Evolutionary conservation across 2,797 vertebrate species (phyloP), one percentile per base, ranked within the genome.

Genomic region (Dendrocincla fuliginosa): DNA sequence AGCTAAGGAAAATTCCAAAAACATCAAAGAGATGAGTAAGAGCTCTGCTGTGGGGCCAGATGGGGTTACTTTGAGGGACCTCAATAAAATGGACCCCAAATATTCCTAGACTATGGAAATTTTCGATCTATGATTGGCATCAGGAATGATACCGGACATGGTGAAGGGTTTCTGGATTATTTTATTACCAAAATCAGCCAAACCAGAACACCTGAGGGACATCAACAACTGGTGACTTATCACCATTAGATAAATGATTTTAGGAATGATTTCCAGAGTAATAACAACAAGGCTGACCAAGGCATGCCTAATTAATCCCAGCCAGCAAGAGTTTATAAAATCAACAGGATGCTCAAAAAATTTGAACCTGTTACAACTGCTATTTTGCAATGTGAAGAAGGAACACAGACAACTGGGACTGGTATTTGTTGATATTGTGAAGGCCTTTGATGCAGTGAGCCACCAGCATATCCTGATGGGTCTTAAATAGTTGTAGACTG

Each of bases 141-240:
- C 30, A 67, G 17, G 39, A 67, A 47, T 1, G 1, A 24, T 32
- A 16, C 5, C 2, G 5, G 9, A 39, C 14, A 41, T 32, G 16
- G 25, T 9, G 11, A 60, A 47, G 41, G 6, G 17, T 11, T 46
- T 49, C n/a, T 0, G 1, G 39, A 33, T 8, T 6, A 1, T 22
- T 53, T 60, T 35, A 33, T 27, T 7, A 30, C 20, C 33, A 59
- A 59, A 52, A 53, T 47, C 60, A 60, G 14, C 11, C 14, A 30
- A 53, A 53, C 4, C 10, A 46, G 52, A 47, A 47, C 17, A 3
- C 25, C 24, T 30, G 25, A 53, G 24, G 39, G 16, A 32, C 20
- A 46, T 46, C 44, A 46, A 46, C 19, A 46, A 46, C 11, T 12
- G 30, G n/a, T 11, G 20, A 30, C 8, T 11, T 22, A 16, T 23